Conservation (phyloP, 2,797 vertebrate genomes). For the Passerculus sandwichensis region DNA sequence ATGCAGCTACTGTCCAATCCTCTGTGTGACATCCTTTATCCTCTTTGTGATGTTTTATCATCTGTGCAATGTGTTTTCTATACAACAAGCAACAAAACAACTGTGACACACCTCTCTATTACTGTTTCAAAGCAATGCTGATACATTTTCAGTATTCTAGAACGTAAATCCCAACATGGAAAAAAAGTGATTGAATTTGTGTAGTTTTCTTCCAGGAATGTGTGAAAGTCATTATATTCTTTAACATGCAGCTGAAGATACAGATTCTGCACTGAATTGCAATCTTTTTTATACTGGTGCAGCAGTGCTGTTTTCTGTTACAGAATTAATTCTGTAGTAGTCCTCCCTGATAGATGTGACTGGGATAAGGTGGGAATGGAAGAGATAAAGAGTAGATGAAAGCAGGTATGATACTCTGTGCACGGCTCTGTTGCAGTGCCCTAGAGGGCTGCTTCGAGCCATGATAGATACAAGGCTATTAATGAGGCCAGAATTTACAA, state of each 20-base stretch:
- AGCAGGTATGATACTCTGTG: background rate
- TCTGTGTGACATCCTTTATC: background rate
- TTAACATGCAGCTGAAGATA: background rate
- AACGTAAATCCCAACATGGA: background rate
- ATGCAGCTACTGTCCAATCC: fast-evolving
- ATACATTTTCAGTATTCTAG: fast-evolving
- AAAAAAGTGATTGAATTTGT: background rate
- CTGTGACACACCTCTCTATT: background rate
- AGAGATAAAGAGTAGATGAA: background rate
- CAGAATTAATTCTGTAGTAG: background rate
- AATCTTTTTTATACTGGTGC: background rate
- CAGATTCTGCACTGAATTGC: background rate
- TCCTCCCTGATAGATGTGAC: background rate
- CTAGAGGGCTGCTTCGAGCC: background rate
- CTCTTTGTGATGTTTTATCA: background rate
- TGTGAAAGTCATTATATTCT: background rate
- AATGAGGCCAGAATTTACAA: background rate
- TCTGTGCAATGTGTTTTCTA: background rate
- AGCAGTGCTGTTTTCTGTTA: background rate
- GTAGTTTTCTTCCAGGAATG: background rate
- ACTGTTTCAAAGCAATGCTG: background rate
- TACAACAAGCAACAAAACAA: background rate
- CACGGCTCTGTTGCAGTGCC: background rate
- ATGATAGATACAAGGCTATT: fast-evolving
- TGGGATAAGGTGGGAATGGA: background rate